Conservation (phyloP, 2,113 vertebrate species). For the Nycticorax nycticorax region DNA sequence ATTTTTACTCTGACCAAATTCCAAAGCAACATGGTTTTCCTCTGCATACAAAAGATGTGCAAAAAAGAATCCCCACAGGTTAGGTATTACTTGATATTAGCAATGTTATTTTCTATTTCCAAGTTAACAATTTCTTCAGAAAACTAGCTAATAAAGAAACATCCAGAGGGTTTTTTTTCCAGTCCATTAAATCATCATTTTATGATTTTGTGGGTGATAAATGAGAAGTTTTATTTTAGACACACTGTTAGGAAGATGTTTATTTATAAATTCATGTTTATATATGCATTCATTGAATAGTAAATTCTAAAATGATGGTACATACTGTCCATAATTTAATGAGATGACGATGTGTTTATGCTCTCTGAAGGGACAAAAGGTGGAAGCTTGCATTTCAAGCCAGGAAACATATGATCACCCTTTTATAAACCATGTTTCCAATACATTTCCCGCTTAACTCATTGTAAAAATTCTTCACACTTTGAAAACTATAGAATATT, state of each 20-base stretch:
- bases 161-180: background rate
- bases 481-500: background rate
- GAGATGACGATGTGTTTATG: background rate
- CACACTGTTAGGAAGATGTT: constrained; percentile 7
- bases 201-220: constrained; percentile 23
- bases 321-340: background rate
- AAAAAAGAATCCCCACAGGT: background rate
- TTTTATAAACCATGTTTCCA: background rate
- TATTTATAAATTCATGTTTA: background rate
- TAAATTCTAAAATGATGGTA: constrained; percentile 4
- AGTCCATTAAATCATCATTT: background rate
- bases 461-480: background rate
- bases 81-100: background rate
- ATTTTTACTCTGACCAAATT: background rate
- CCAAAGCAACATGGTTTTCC: background rate
- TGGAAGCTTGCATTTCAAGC: background rate
- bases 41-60: background rate
- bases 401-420: background rate
- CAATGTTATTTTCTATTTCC: background rate
- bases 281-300: background rate
- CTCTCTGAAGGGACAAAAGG: background rate
- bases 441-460: background rate
- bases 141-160: constrained; percentile 15
- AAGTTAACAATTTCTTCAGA: background rate
- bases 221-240: constrained; percentile 32